Conservation (phyloP, 2,797 vertebrate species). For the Acrossocheilus fasciatus region DNA sequence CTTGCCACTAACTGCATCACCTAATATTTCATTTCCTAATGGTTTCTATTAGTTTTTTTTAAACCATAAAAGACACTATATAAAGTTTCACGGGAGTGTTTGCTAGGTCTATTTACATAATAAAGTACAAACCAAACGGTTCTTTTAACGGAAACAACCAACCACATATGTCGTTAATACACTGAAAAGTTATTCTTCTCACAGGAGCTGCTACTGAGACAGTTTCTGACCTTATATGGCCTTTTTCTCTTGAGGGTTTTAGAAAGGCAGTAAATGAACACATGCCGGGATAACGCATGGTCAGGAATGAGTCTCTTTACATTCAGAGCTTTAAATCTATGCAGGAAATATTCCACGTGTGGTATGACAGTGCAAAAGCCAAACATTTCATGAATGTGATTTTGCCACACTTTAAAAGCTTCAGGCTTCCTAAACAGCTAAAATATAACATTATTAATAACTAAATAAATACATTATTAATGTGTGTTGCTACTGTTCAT, state of each 20-base stretch:
- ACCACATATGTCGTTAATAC: background rate
- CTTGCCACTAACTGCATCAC: background rate
- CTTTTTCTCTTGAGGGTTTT: slow-evolving; percentile 8
- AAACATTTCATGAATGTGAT: background rate
- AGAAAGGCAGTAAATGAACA: background rate
- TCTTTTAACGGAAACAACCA: background rate
- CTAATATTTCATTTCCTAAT: background rate
- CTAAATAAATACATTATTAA: background rate
- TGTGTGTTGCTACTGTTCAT: background rate
- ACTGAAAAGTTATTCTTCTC: slow-evolving; percentile 12
- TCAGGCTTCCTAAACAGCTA: background rate
- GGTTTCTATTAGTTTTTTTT: background rate
- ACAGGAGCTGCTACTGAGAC: slow-evolving; percentile 9
- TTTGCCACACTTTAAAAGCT: background rate
- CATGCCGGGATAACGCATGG: background rate
- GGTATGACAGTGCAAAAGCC: background rate
- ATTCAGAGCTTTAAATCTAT: background rate
- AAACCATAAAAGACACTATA: background rate
- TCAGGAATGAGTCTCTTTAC: slow-evolving; percentile 2
- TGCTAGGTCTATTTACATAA: background rate
- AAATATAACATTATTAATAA: slow-evolving; percentile 11
- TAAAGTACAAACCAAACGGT: background rate
- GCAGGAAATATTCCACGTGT: background rate
- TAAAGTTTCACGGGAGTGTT: background rate
- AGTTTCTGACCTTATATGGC: slow-evolving; percentile 24